Conservation (phyloP, 2,113 vertebrate species). For the Scatophagus argus region DNA sequence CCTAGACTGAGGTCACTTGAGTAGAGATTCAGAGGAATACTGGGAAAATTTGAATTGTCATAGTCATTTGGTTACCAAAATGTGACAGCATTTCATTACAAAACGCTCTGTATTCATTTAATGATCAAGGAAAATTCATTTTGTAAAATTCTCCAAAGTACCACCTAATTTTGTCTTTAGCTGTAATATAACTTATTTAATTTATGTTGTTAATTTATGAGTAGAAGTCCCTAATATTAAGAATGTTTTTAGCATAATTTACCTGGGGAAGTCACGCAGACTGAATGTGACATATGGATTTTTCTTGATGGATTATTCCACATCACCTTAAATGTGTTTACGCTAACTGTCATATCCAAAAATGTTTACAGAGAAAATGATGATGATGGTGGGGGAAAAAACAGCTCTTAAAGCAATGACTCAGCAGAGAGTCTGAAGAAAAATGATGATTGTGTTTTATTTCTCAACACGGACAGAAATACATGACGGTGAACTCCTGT, state of each 20-base stretch:
- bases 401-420: conserved; percentile 5
- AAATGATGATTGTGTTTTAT: background rate
- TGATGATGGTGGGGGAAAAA: no score
- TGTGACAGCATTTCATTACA: background rate
- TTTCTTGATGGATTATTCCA: no score
- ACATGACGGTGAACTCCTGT: conserved; percentile 19
- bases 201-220: background rate
- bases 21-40: background rate
- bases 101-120: background rate
- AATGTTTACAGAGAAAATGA: background rate
- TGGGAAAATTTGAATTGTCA: no score
- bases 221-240: background rate
- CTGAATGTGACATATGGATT: background rate
- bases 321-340: background rate
- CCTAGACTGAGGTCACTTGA: background rate
- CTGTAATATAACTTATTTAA: no score
- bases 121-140: background rate
- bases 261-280: background rate
- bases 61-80: background rate
- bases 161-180: background rate
- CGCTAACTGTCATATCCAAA: background rate
- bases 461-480: conserved; percentile 5
- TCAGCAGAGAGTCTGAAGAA: background rate
- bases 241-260: conserved; percentile 5
- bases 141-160: background rate